Evolutionary conservation across 2,888 invertebrate species (phyloP), one percentile per base, ranked within the genome.

Genomic region (Pyrrhia umbra): DNA sequence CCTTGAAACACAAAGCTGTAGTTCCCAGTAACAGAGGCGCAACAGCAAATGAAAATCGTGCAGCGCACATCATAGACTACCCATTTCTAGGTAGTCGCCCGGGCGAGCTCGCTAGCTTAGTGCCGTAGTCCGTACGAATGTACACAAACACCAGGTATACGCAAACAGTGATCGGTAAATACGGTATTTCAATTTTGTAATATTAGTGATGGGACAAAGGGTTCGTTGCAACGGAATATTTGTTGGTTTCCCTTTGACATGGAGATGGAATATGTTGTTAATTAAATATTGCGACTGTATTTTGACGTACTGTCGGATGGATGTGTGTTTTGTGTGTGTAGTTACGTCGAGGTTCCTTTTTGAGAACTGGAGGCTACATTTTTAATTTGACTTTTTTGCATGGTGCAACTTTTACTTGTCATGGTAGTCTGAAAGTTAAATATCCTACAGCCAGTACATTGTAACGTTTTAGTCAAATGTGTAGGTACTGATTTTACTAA

Each of bases 181-280:
- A 54, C 40, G 30, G 68, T 54, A 68, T 57, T 74, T 21, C 46
- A 68, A 68, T 68, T 60, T 61, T 47, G 49, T 39, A 62, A 51
- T 62, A 62, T 58, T 55, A 50, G 39, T 55, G 39, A 27, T 46
- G 30, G 23, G 18, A 73, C 75, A 68, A 71, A 61, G 54, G 46
- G 37, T 21, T 60, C 13, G 15, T 8, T 74, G 69, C 75, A 47
- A n/a, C 30, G 46, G 18, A 42, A 58, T 62, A 58, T 74, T 61
- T 54, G 64, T 39, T 10, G 46, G 45, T 59, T 34, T 75, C 55
- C 52, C 68, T 75, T 75, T 73, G 75, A 70, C 65, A 39, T 39
- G 6, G 20, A 43, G 30, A 61, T 34, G 42, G 40, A 54, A 40
- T 73, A 37, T 40, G 23, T 42, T 66, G 30, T 55, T 55, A 59